Percentiles rank a stretch among this genome's conserved stretches.
These are phyloP conservation scores for Parambassis ranga DNA, from an alignment of 2,797 vertebrate species.

Conservation along the genomic window DNA sequence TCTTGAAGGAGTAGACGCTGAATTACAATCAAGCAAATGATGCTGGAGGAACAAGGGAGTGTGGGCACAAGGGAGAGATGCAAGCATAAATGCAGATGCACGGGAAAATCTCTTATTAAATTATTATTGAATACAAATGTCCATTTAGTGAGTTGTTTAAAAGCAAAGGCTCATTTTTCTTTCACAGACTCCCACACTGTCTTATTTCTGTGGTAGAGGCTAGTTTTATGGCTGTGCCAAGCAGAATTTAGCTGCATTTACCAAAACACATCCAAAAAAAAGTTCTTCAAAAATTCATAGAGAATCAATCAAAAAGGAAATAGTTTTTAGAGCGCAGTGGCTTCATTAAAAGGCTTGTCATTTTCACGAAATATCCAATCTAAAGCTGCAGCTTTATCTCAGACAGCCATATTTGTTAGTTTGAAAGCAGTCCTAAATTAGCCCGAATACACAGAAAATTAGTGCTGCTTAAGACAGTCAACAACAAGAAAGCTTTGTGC, in stretches of 20 bases:
- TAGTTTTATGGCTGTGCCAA: too few species aligned
- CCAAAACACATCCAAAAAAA: too few species aligned
- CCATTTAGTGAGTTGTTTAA: too few species aligned
- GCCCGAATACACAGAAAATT: slow-evolving; percentile 28
- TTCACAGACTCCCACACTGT: too few species aligned
- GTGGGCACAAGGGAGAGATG: not conserved
- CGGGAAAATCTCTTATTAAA: not conserved
- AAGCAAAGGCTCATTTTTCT: too few species aligned
- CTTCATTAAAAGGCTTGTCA: not conserved
- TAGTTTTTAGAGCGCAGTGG: not conserved
- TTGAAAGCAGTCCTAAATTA: slow-evolving; percentile 51
- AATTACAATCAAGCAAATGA: slow-evolving; percentile 53
- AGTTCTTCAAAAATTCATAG: not conserved
- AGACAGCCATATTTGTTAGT: slow-evolving; percentile 49
- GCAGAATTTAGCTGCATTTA: too few species aligned
- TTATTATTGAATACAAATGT: too few species aligned
- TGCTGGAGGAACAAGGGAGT: not conserved
- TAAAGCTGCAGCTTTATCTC: slow-evolving; percentile 34
- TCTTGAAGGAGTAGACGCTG: slow-evolving; percentile 50
- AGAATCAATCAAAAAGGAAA: not conserved
- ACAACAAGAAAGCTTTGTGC: slow-evolving; percentile 33
- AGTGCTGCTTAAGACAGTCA: slow-evolving; percentile 20
- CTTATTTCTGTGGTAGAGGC: too few species aligned
- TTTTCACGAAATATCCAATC: slow-evolving; percentile 12
- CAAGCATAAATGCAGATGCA: not conserved